Conservation (phyloP, 2,797 vertebrate species). For the Orestias chungarensis region DNA sequence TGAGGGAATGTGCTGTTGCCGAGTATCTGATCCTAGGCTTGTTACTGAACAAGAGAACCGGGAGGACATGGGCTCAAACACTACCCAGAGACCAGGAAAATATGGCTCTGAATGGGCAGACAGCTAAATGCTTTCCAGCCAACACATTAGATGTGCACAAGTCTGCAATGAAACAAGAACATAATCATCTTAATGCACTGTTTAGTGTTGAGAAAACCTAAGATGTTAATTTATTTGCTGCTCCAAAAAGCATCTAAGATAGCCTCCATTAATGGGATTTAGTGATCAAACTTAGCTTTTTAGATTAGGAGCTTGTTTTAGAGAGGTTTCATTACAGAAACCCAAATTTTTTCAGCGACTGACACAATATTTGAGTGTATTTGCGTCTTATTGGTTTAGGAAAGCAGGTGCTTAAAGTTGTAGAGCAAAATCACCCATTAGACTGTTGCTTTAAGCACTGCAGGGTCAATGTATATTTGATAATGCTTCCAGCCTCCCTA, state of each 20-base stretch:
- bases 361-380: conserved; percentile 43
- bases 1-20: conserved; percentile 54
- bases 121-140: conserved; percentile 24
- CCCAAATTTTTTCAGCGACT: conserved; percentile 38
- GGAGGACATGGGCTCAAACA: conserved; percentile 25
- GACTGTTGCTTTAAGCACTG: conserved; percentile 54
- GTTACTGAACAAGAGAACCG: conserved; percentile 24
- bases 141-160: conserved; percentile 15
- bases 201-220: not conserved
- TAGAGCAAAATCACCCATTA: conserved; percentile 55
- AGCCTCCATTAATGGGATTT: conserved; percentile 22
- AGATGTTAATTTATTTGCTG: conserved; percentile 3
- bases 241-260: conserved; percentile 16
- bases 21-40: conserved; percentile 47
- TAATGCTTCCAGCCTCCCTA: conserved; percentile 73
- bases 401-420: conserved; percentile 45
- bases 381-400: conserved; percentile 66
- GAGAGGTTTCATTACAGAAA: conserved; percentile 57
- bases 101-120: conserved; percentile 11
- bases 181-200: not conserved
- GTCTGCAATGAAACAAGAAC: conserved; percentile 9
- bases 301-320: conserved; percentile 42
- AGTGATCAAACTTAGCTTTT: conserved; percentile 47
- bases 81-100: conserved; percentile 26
- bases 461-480: conserved; percentile 74